Evolutionary conservation across 2,113 vertebrate species (phyloP).

Genomic region (Serinus canaria): DNA sequence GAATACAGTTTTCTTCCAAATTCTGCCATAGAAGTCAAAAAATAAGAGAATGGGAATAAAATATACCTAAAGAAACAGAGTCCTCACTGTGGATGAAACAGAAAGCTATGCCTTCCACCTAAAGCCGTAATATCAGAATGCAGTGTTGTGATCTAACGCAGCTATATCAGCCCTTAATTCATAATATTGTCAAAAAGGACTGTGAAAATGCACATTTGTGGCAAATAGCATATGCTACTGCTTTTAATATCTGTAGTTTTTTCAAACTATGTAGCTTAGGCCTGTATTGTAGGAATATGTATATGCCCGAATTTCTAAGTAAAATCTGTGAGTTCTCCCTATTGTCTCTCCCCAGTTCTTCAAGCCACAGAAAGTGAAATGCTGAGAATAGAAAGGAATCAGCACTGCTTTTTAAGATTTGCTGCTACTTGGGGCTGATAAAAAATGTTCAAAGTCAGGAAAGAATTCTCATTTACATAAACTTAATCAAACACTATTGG

Average conservation of each 20-base stretch:
- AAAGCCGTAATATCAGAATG: neutral
- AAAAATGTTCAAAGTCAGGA: slow-evolving; percentile 1
- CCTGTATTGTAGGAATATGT: neutral
- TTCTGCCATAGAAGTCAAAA: neutral
- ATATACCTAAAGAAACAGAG: neutral
- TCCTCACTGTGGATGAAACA: neutral
- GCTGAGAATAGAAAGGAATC: neutral
- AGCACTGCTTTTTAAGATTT: neutral
- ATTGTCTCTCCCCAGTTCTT: neutral
- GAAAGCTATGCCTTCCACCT: neutral
- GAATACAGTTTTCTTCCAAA: neutral
- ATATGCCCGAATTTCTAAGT: neutral
- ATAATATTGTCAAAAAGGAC: neutral
- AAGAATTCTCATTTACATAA: neutral
- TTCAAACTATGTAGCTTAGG: neutral
- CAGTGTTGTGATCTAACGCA: neutral
- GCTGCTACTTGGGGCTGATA: neutral
- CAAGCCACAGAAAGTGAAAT: neutral
- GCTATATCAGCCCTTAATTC: neutral
- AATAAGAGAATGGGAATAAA: neutral
- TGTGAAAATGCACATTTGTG: neutral
- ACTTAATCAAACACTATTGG: slow-evolving; percentile 23
- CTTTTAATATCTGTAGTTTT: neutral
- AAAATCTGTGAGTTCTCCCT: neutral
- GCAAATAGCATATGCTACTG: neutral